A percentile compares a stretch with the other conserved stretches of the same genome.
Conservation (phyloP, 2,888 invertebrate species). For the Ptilodon capucinus region DNA sequence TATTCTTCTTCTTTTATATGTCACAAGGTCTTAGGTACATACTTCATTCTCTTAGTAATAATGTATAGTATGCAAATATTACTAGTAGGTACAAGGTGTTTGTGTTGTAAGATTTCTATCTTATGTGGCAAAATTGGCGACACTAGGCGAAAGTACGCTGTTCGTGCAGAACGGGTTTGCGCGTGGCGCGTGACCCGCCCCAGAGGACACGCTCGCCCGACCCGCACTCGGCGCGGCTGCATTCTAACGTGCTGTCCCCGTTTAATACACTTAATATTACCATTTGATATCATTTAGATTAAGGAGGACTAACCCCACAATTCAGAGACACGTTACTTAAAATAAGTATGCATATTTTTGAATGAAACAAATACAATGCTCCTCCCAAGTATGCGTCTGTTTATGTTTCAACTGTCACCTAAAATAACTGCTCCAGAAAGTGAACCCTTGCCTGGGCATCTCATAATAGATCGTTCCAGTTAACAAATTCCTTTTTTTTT, state of each 20-base stretch:
- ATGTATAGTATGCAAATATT: too few species aligned
- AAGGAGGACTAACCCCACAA: not conserved
- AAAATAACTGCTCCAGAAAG: not conserved
- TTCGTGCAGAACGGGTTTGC: conserved; percentile 67
- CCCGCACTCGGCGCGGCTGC: conserved; percentile 21
- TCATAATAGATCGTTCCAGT: not conserved
- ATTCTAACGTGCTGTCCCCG: not conserved
- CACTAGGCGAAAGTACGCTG: conserved; percentile 30
- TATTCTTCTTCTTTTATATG: too few species aligned
- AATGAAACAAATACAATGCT: not conserved
- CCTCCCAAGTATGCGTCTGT: not conserved
- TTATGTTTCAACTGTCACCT: not conserved
- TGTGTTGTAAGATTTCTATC: too few species aligned
- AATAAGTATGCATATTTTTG: too few species aligned
- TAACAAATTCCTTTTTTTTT: not conserved
- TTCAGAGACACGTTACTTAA: not conserved
- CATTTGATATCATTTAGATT: not conserved
- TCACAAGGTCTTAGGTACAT: too few species aligned
- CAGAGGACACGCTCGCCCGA: conserved; percentile 62
- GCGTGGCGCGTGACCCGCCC: conserved; percentile 75
- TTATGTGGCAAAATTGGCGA: not conserved
- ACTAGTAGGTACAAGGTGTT: too few species aligned
- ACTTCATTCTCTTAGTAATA: too few species aligned
- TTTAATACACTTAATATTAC: not conserved
- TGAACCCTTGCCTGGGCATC: not conserved